These are phyloP conservation scores for Amiota minor DNA, from an alignment of 2,888 invertebrate genomes.

Conservation along the genomic window DNA sequence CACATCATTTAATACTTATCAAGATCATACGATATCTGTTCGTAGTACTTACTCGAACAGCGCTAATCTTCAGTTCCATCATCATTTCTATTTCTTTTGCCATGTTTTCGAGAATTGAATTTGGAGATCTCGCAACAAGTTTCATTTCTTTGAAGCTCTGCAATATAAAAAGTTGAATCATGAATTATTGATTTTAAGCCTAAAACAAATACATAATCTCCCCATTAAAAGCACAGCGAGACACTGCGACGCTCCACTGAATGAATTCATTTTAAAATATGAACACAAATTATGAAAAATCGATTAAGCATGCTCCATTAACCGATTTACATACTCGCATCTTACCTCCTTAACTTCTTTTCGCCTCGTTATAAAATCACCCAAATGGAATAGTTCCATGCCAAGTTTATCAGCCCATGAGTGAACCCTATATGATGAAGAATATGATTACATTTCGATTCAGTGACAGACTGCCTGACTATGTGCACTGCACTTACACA, in stretches of 20 bases:
- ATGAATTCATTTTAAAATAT: neutral
- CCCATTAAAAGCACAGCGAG: no score
- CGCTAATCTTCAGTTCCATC: conserved; percentile 91
- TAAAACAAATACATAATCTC: neutral
- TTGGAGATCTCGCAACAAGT: conserved; percentile 84
- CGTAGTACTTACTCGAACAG: conserved; percentile 81
- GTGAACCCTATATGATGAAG: conserved; percentile 78
- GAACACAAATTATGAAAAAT: conserved; percentile 59
- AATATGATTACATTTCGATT: conserved; percentile 40
- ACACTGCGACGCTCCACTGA: neutral
- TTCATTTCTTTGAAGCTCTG: conserved; percentile 87
- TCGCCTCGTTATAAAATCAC: conserved; percentile 85
- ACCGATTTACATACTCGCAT: conserved; percentile 18
- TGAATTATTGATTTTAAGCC: neutral
- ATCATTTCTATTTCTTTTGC: conserved; percentile 88
- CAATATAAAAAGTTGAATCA: conserved; percentile 47
- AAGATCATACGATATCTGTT: neutral
- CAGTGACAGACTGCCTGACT: neutral
- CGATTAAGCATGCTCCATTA: conserved; percentile 51
- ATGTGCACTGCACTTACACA: conserved; percentile 62
- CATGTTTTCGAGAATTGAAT: conserved; percentile 86
- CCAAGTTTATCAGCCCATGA: conserved; percentile 88
- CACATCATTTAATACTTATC: neutral
- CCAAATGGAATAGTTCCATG: conserved; percentile 85
- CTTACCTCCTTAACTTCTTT: conserved; percentile 85